Percentiles rank a stretch among this genome's conserved stretches.
phyloP scores from a whole-genome alignment of 2,888 invertebrate species.

The Abrostola triplasia region DNA sequence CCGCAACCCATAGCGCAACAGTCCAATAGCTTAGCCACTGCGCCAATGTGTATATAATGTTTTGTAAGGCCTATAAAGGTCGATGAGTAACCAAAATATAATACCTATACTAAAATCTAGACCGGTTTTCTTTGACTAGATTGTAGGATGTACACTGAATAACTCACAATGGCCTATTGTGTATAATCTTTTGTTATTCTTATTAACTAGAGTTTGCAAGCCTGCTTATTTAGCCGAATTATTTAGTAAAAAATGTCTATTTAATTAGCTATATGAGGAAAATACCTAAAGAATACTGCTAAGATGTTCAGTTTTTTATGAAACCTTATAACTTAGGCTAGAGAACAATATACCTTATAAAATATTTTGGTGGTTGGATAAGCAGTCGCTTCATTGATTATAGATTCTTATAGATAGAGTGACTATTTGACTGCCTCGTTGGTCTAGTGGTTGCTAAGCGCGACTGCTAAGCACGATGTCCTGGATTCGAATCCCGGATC shows the following conservation, averaged over 20 bases:
- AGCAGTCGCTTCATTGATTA: too few relatives aligned
- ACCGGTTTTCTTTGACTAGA: constrained; percentile 17
- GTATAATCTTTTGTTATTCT: constrained; percentile 26
- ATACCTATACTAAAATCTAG: constrained; percentile 6
- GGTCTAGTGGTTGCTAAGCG: too few relatives aligned
- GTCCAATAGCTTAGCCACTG: too few relatives aligned
- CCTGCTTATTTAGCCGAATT: constrained; percentile 2
- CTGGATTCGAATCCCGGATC: too few relatives aligned
- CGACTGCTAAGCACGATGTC: too few relatives aligned
- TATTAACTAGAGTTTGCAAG: constrained; percentile 12
- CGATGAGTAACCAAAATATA: neutral
- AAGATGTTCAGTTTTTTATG: neutral
- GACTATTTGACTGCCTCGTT: too few relatives aligned
- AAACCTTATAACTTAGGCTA: neutral
- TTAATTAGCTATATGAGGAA: constrained; percentile 1
- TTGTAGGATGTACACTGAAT: constrained; percentile 15
- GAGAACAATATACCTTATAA: too few relatives aligned
- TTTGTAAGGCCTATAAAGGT: neutral
- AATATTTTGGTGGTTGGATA: too few relatives aligned
- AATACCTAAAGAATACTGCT: neutral
- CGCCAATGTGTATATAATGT: too few relatives aligned
- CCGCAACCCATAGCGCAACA: too few relatives aligned
- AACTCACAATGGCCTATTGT: constrained; percentile 34
- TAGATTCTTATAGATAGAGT: too few relatives aligned
- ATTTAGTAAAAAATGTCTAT: constrained; percentile 13